phyloP scores from a whole-genome alignment of 2,113 vertebrate species.

The Chionodraco myersi region DNA sequence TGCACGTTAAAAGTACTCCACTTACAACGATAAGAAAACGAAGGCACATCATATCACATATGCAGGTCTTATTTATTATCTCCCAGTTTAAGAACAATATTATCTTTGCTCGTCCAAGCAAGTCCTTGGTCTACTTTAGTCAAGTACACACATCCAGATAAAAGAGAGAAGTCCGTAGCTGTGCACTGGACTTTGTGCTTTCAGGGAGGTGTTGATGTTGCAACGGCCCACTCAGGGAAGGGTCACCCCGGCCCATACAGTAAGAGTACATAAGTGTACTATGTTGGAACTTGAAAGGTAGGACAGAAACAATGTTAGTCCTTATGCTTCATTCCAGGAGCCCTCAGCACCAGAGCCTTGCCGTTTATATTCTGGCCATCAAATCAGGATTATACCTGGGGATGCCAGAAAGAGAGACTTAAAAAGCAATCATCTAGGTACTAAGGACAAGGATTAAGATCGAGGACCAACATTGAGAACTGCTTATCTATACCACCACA shows the following conservation, averaged over 20 bases:
- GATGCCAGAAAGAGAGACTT: conserved; percentile 30
- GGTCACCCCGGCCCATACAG: conserved; percentile 30
- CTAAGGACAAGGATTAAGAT: conserved; percentile 38
- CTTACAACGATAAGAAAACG: conserved; percentile 31
- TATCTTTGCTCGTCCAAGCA: conserved; percentile 58
- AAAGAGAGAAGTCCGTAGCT: conserved; percentile 56
- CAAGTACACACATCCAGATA: conserved; percentile 65
- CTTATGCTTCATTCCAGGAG: conserved; percentile 5
- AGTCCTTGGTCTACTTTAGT: conserved; percentile 52
- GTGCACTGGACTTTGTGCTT: conserved; percentile 73
- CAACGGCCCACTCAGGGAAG: conserved; percentile 40
- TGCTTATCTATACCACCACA: conserved; percentile 59
- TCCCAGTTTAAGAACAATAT: conserved; percentile 58
- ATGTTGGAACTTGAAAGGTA: conserved; percentile 46
- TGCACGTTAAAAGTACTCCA: not conserved
- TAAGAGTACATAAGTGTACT: conserved; percentile 55
- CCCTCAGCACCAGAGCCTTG: conserved; percentile 29
- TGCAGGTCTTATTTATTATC: conserved; percentile 73
- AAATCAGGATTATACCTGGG: conserved; percentile 26
- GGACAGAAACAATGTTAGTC: conserved; percentile 28
- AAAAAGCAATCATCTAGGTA: conserved; percentile 22
- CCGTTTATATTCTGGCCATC: conserved; percentile 33
- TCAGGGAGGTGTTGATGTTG: conserved; percentile 62
- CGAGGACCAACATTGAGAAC: conserved; percentile 46
- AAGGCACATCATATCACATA: conserved; percentile 56